These are phyloP conservation scores for Dynastes grantii DNA, from an alignment of 2,888 invertebrate species.

Conservation along the genomic window DNA sequence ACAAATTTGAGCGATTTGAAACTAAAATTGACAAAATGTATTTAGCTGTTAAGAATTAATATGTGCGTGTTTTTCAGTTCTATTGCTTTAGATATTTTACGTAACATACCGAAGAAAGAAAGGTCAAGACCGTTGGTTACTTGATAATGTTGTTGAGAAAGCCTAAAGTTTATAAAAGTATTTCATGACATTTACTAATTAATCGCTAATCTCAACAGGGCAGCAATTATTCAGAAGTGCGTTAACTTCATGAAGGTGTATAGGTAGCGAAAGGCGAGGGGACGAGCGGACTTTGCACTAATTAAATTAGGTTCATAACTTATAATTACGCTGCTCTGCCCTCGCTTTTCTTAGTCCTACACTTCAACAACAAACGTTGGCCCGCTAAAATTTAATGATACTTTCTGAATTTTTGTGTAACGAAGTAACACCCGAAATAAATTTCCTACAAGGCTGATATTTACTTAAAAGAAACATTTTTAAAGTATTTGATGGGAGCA, in stretches of 20 bases:
- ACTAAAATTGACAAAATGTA: no score
- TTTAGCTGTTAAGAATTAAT: no score
- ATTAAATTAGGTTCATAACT: conserved; percentile 42
- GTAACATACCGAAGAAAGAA: no score
- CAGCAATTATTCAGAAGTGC: conserved; percentile 40
- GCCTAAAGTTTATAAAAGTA: conserved; percentile 30
- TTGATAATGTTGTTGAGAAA: not conserved
- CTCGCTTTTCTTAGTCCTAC: conserved; percentile 34
- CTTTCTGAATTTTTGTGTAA: conserved; percentile 37
- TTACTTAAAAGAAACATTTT: not conserved
- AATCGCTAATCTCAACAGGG: conserved; percentile 38
- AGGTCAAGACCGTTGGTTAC: not conserved
- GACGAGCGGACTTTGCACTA: conserved; percentile 27
- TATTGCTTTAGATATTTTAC: no score
- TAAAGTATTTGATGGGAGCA: not conserved
- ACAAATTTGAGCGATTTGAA: no score
- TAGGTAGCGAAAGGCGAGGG: not conserved
- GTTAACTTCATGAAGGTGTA: conserved; percentile 25
- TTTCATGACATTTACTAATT: conserved; percentile 17
- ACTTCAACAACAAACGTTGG: conserved; percentile 40
- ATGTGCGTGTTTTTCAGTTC: no score
- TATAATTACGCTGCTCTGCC: conserved; percentile 28
- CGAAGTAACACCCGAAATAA: conserved; percentile 18
- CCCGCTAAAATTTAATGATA: conserved; percentile 34
- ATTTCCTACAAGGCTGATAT: conserved; percentile 3